These are phyloP conservation scores for Paedocypris micromegethes DNA, from an alignment of 2,797 vertebrate genomes.

Conservation along the genomic window DNA sequence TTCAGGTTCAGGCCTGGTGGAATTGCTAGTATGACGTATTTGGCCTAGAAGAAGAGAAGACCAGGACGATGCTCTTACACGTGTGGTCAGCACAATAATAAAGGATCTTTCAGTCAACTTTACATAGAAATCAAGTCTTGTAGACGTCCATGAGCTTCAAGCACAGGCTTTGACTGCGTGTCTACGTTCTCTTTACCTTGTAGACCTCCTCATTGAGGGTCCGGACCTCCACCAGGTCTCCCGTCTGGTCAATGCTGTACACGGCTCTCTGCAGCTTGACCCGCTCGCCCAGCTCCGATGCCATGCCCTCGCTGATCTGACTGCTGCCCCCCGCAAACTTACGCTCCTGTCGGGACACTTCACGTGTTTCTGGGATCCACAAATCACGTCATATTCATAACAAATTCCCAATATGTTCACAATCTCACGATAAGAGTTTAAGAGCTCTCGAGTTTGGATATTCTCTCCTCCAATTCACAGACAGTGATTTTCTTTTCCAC, in stretches of 20 bases:
- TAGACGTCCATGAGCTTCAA: too few relatives aligned
- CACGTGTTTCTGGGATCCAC: neutral
- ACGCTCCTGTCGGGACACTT: constrained; percentile 75
- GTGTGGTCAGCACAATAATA: too few relatives aligned
- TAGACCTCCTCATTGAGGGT: constrained; percentile 80
- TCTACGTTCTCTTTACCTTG: constrained; percentile 61
- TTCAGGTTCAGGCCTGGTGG: constrained; percentile 83
- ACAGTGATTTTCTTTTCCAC: constrained; percentile 18
- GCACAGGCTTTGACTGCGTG: too few relatives aligned
- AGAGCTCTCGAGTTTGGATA: neutral
- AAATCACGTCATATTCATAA: neutral
- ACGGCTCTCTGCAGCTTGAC: constrained; percentile 86
- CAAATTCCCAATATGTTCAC: neutral
- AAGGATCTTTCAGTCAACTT: too few relatives aligned
- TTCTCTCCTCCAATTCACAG: neutral
- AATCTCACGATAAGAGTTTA: neutral
- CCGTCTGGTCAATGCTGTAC: constrained; percentile 77
- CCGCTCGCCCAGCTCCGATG: constrained; percentile 73
- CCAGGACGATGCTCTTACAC: too few relatives aligned
- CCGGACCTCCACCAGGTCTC: constrained; percentile 78
- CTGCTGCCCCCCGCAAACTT: constrained; percentile 87
- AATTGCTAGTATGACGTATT: constrained; percentile 83
- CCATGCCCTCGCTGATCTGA: constrained; percentile 88
- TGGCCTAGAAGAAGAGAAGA: constrained; percentile 65
- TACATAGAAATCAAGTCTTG: neutral